Evolutionary conservation across 2,888 invertebrate species (phyloP), one percentile per base, ranked within the genome.

Genomic region (Stegana nigrithorax): DNA sequence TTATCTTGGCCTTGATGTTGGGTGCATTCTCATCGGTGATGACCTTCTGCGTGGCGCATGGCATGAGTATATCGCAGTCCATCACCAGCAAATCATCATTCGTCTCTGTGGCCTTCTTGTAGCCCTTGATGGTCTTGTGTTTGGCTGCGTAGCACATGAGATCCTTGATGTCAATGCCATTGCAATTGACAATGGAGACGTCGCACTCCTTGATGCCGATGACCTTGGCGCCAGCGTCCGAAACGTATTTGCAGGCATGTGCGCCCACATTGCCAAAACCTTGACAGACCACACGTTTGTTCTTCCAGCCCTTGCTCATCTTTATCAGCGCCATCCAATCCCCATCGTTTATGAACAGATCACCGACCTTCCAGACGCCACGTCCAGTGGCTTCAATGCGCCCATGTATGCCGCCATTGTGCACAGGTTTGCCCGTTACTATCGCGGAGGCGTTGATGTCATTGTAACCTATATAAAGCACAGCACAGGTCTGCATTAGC

Each of bases 211-310:
- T 91, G 67, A 99, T 89, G 51, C 98, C 98, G 77, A 97, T 91
- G 83, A 96, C 93, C 73, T 91, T 93, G 64, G 96, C 97, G 2
- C 98, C 98, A 47, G 95, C 96, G 71, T 97, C 91, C 73, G 94
- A 93, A 6, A 98, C 89, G 87, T 97, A 98, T 66, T 97, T 91
- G 90, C 96, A 94, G 2, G 96, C 93, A 88, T 97, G 96, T 60
- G 97, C 90, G 61, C 98, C 98, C 58, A 99, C 98, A 87, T 99
- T 99, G 88, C 98, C 98, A 86, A 97, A 96, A 60, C 97, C 98
- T 57, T 85, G 95, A 45, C 98, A 90, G 83, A 99, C 97, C 85
- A 96, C 96, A 0, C 95, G 96, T 87, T 99, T 99, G 73, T 93
- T 96, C 65, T 92, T 92, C 92, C 96, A 95, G 12, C 98, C 98